phyloP scores from a whole-genome alignment of 2,797 vertebrate species.

The Orestias chungarensis region DNA sequence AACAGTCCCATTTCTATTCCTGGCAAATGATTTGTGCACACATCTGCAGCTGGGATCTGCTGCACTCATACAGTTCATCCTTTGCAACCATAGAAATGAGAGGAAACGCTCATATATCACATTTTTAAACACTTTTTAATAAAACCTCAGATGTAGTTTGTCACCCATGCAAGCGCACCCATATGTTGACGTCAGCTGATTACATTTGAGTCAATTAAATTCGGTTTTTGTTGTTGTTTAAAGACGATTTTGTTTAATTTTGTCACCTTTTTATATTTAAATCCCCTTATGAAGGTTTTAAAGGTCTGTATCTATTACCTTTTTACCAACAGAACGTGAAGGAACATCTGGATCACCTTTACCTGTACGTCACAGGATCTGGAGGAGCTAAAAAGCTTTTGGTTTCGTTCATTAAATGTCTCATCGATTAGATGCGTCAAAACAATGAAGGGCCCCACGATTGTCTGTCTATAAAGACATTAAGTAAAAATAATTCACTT shows the following conservation, averaged over 20 bases:
- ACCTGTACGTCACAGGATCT: background rate
- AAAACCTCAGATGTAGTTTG: background rate
- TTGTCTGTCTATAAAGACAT: background rate
- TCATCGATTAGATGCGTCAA: background rate
- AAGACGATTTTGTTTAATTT: too few species aligned
- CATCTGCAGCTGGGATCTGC: slow-evolving; percentile 26
- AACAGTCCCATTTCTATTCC: too few species aligned
- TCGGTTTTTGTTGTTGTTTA: too few species aligned
- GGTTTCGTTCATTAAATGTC: background rate
- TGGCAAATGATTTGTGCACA: slow-evolving; percentile 18
- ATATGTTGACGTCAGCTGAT: background rate
- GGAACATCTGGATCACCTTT: background rate
- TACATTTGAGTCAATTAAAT: background rate
- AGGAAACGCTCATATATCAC: too few species aligned
- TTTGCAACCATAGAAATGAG: too few species aligned
- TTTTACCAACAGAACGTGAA: background rate
- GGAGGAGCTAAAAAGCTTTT: background rate
- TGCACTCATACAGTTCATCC: background rate
- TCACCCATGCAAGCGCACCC: background rate
- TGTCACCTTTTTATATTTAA: background rate
- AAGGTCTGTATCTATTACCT: background rate
- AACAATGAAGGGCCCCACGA: background rate
- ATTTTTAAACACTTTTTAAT: background rate
- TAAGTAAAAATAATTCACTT: background rate
- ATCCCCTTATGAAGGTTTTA: background rate